Evolutionary conservation across 2,113 vertebrate species (phyloP).

Genomic region (Stigmatopora argus): DNA sequence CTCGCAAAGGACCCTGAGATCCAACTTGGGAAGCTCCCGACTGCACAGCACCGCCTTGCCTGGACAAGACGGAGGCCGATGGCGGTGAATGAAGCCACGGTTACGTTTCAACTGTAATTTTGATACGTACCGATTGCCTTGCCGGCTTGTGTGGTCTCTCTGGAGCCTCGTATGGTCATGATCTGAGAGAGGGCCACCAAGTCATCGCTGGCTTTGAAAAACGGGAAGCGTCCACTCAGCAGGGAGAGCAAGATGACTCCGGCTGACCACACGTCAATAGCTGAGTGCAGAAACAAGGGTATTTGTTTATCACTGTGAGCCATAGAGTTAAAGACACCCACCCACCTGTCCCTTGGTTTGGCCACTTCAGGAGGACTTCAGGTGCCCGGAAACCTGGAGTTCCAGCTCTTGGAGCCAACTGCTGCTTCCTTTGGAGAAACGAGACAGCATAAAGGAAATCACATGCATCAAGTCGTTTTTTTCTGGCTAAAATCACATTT

Average conservation of each 20-base stretch:
- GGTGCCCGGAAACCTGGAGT: constrained; percentile 97
- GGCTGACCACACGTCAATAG: constrained; percentile 96
- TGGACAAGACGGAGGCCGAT: constrained; percentile 38
- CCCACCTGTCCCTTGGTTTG: constrained; percentile 88
- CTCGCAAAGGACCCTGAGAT: constrained; percentile 87
- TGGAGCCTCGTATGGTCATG: constrained; percentile 92
- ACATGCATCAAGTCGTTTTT: too few species aligned
- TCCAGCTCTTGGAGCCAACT: constrained; percentile 90
- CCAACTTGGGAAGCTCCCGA: constrained; percentile 82
- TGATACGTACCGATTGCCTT: constrained; percentile 81
- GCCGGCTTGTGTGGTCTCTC: constrained; percentile 85
- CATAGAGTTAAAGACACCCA: background rate
- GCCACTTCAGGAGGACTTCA: constrained; percentile 91
- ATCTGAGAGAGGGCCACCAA: constrained; percentile 92
- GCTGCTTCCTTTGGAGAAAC: constrained; percentile 66
- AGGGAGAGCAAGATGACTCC: constrained; percentile 92
- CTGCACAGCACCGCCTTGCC: constrained; percentile 90
- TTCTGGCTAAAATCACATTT: too few species aligned
- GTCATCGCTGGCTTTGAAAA: constrained; percentile 97
- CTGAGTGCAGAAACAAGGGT: constrained; percentile 50
- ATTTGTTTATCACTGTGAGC: background rate
- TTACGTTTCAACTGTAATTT: constrained; percentile 2
- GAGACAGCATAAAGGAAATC: background rate
- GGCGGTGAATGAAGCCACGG: background rate
- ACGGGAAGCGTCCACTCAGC: constrained; percentile 91